These are phyloP conservation scores for Drosophila sordidula DNA, from an alignment of 2,888 invertebrate species.

Conservation along the genomic window DNA sequence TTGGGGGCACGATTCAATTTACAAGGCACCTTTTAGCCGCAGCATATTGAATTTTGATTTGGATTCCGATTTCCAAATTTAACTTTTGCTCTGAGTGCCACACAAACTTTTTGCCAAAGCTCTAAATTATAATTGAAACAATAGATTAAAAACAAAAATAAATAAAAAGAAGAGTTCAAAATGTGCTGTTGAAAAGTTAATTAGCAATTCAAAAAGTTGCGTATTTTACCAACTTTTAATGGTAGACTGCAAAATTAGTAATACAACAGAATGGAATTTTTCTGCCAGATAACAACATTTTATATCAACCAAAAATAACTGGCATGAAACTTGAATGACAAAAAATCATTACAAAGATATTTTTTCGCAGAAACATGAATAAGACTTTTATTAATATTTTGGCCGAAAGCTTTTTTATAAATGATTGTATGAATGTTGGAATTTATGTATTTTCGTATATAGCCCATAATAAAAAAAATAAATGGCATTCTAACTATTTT, in stretches of 20 bases:
- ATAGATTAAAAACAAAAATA: constrained; percentile 13
- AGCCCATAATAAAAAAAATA: too few relatives aligned
- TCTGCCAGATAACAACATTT: too few relatives aligned
- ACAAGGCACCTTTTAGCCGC: constrained; percentile 20
- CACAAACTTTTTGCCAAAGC: constrained; percentile 39
- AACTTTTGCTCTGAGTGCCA: constrained; percentile 18
- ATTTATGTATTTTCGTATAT: too few relatives aligned
- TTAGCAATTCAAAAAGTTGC: constrained; percentile 24
- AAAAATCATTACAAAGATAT: too few relatives aligned
- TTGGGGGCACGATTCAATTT: constrained; percentile 35
- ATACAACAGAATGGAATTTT: background rate
- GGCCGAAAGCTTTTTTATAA: too few relatives aligned
- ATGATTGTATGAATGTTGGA: too few relatives aligned
- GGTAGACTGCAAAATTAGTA: background rate
- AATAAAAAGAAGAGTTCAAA: background rate
- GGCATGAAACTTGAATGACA: too few relatives aligned
- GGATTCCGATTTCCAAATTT: constrained; percentile 30
- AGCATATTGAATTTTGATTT: constrained; percentile 27
- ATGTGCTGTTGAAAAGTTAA: constrained; percentile 18
- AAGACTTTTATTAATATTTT: too few relatives aligned
- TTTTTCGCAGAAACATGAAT: too few relatives aligned
- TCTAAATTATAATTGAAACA: constrained; percentile 48
- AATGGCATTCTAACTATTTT: too few relatives aligned
- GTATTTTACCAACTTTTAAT: background rate
- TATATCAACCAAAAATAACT: too few relatives aligned